A percentile compares a stretch with the other conserved stretches of the same genome.
These are phyloP conservation scores for Physocephala rufipes DNA, from an alignment of 2,888 invertebrate genomes.

Conservation along the genomic window DNA sequence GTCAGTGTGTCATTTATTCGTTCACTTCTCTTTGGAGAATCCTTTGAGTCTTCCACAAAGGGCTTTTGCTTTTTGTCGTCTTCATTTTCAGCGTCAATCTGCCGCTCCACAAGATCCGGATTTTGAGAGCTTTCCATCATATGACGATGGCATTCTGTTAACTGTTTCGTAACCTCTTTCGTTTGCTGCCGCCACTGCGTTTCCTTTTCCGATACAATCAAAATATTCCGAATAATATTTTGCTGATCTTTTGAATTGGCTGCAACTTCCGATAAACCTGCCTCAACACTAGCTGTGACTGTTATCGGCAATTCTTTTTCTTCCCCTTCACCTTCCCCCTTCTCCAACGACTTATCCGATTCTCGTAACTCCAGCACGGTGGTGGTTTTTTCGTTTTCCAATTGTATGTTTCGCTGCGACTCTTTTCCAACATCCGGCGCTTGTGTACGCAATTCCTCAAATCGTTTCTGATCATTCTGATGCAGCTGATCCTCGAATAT, in stretches of 20 bases:
- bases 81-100: slow-evolving; percentile 30
- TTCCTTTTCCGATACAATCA: slow-evolving; percentile 65
- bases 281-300: slow-evolving; percentile 62
- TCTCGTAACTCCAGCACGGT: slow-evolving; percentile 53
- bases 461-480: slow-evolving; percentile 55
- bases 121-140: slow-evolving; percentile 57
- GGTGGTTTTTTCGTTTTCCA: slow-evolving; percentile 56
- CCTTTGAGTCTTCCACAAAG: too few relatives aligned
- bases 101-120: slow-evolving; percentile 43
- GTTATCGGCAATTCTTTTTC: slow-evolving; percentile 54
- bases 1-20: too few relatives aligned
- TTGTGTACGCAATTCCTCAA: slow-evolving; percentile 54
- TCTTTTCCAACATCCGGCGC: slow-evolving; percentile 57
- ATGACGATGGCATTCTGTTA: slow-evolving; percentile 58
- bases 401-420: slow-evolving; percentile 55
- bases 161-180: slow-evolving; percentile 51
- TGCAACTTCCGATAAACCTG: slow-evolving; percentile 59
- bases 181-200: slow-evolving; percentile 55
- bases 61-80: slow-evolving; percentile 22
- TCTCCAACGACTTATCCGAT: slow-evolving; percentile 53
- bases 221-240: slow-evolving; percentile 64
- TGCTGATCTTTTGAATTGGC: slow-evolving; percentile 62
- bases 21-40: slow-evolving; percentile 11
- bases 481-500: slow-evolving; percentile 57
- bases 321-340: slow-evolving; percentile 49